Evolutionary conservation across 2,113 vertebrate genomes (phyloP).

Genomic region (Eolophus roseicapilla): DNA sequence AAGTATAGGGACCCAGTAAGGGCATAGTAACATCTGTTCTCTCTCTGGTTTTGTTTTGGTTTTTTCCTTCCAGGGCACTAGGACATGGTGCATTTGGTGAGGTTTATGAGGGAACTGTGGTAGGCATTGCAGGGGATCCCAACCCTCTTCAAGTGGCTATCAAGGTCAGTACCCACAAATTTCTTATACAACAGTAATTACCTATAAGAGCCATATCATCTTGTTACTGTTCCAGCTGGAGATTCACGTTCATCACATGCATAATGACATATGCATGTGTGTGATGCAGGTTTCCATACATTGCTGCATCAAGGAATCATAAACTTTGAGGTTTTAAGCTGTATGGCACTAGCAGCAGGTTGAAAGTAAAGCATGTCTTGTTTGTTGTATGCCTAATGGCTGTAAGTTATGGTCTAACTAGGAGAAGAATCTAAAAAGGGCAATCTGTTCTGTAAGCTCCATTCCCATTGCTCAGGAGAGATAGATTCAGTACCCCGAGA

Average conservation of each 20-base stretch:
- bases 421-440: not conserved
- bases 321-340: not conserved
- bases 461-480: not conserved
- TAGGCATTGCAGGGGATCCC: constrained; percentile 84
- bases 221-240: not conserved
- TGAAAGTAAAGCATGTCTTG: not conserved
- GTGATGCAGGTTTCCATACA: not conserved
- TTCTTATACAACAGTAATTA: not conserved
- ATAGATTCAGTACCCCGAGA: not conserved
- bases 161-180: constrained; percentile 80
- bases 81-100: constrained; percentile 91
- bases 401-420: not conserved
- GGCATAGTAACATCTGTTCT: not conserved
- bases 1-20: not conserved
- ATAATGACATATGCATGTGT: not conserved
- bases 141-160: constrained; percentile 86
- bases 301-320: not conserved
- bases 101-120: constrained; percentile 88
- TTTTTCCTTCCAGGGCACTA: constrained; percentile 78
- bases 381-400: not conserved
- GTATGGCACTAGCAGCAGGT: not conserved
- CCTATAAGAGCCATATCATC: not conserved
- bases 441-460: not conserved
- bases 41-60: not conserved
- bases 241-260: rapidly evolving